Base-by-base conservation (phyloP, 2,797 vertebrate species). In the Tokudaia tokunoshimensis region DNA sequence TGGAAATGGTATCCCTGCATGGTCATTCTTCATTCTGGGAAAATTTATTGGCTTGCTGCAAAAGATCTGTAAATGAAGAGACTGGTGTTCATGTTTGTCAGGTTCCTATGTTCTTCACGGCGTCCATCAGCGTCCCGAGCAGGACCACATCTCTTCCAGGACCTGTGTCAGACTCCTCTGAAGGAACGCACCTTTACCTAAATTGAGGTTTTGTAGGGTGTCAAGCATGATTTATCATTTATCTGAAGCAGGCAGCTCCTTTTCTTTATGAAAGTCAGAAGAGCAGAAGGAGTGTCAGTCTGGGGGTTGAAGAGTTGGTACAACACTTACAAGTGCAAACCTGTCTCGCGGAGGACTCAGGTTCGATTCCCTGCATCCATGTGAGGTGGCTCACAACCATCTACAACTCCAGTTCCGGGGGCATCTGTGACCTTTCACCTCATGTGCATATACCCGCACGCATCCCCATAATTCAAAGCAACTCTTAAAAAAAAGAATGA, bases 1-100 rank as follows among this genome's bases (percentile, higher is more conserved):
- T 47, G 15, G 0, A 31, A 70, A 72, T 10, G 15, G 15, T 22
- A 11, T 6, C 0, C 6, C 37, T 19, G 3, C 4, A 0, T 1
- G 47, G 3, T 63, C 19, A 0, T 17, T 65, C 57, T 17, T 15
- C 24, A 34, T 13, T 37, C 67, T 1, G 41, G 31, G 19, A 34
- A 13, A 9, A 57, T 24, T 5, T 15, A 34, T 15, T 1, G 31
- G 76, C 19, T 83, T 9, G 17, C 59, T 10, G 19, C 26, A 37
- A 0, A 26, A 12, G 34, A 81, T 74, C 87, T 44, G 1, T 29
- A 31, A 86, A 9, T 10, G 13, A 12, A 2, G 5, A 11, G 13
- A 24, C 44, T 47, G 8, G 0, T 6, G 31, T 34, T 20, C 15
- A 1, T 0, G 1, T 13, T 76, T 4, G 15, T 4, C 4, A 74